Conservation (phyloP, 1,140 invertebrate genomes). For the Cyclina sinensis region DNA sequence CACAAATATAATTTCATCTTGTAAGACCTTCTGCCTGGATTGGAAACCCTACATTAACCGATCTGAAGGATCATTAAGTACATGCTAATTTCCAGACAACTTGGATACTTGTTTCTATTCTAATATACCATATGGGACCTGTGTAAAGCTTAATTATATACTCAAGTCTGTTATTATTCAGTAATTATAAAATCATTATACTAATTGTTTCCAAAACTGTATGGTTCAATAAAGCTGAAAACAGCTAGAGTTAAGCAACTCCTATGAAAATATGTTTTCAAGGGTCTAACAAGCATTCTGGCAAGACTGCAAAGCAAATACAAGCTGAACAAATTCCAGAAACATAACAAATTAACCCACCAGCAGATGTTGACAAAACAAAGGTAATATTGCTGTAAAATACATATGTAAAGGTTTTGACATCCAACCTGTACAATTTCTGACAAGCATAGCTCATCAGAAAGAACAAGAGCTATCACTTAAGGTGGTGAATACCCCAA, state of each 20-base stretch:
- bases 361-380: slow-evolving; percentile 30
- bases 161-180: neutral
- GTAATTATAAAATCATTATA: slow-evolving; percentile 4
- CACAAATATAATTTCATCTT: no score
- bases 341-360: neutral
- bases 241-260: neutral
- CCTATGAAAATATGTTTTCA: slow-evolving; percentile 5
- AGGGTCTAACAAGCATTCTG: slow-evolving; percentile 12
- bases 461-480: no score
- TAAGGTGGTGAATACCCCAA: no score
- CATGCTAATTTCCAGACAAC: neutral
- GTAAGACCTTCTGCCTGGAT: no score
- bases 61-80: neutral
- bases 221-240: neutral
- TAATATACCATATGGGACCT: neutral
- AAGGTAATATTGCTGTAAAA: neutral
- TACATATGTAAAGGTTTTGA: neutral
- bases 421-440: no score
- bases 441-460: no score
- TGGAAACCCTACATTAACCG: no score
- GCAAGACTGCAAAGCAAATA: slow-evolving; percentile 4
- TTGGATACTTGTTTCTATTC: neutral
- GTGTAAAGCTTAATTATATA: neutral
- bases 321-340: neutral
- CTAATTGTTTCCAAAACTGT: slow-evolving; percentile 6